Evolutionary conservation across 1,140 invertebrate genomes (phyloP).

Genomic region (Penaeus japonicus): DNA sequence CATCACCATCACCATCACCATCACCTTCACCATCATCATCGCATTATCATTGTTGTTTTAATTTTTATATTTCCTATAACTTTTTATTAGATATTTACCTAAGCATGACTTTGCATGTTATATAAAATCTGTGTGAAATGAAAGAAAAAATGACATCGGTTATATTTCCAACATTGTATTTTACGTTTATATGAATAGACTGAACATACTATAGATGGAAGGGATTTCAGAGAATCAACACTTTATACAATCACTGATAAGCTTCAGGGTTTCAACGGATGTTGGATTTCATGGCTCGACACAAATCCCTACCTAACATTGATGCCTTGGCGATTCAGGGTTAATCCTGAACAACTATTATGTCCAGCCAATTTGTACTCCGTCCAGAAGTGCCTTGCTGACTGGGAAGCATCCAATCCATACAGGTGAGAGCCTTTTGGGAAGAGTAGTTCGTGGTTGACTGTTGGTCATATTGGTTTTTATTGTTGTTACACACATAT

Average conservation of each 20-base stretch:
- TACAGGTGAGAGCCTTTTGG: constrained; percentile 72
- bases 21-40: too few species aligned
- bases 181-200: neutral
- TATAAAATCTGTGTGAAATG: too few species aligned
- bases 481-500: too few species aligned
- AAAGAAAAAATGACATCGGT: too few species aligned
- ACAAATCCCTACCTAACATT: constrained; percentile 85
- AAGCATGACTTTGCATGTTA: too few species aligned
- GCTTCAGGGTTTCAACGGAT: constrained; percentile 70
- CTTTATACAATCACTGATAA: neutral
- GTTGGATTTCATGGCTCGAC: constrained; percentile 87
- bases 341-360: constrained; percentile 84
- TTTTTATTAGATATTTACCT: too few species aligned
- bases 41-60: too few species aligned
- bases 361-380: constrained; percentile 79
- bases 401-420: constrained; percentile 86
- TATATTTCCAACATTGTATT: too few species aligned
- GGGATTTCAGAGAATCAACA: neutral
- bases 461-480: too few species aligned
- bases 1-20: too few species aligned
- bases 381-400: constrained; percentile 78
- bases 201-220: neutral
- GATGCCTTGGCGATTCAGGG: constrained; percentile 82
- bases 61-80: too few species aligned
- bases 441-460: too few species aligned